Conservation (phyloP, 2,113 vertebrate species). For the Pipra filicauda region DNA sequence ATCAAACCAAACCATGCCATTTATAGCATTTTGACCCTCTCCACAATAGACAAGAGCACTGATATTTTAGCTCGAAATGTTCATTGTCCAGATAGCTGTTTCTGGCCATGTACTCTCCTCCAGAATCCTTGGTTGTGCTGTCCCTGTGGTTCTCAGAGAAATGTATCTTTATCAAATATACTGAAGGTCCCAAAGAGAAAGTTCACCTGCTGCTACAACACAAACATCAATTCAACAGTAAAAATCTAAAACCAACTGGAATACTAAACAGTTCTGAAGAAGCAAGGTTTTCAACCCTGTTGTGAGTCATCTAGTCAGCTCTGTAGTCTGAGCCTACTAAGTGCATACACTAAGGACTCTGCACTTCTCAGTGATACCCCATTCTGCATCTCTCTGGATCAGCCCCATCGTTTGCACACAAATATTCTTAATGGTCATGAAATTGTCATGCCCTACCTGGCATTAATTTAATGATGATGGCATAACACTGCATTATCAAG, state of each 20-base stretch:
- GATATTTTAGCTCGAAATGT: neutral
- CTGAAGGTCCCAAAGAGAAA: neutral
- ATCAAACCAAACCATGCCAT: neutral
- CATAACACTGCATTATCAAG: neutral
- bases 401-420: neutral
- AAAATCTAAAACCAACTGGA: neutral
- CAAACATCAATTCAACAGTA: neutral
- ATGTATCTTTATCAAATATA: neutral
- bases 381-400: neutral
- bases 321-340: neutral
- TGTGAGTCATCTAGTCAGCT: neutral
- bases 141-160: neutral
- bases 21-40: neutral
- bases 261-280: neutral
- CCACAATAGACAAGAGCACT: neutral
- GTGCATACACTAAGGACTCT: accelerated
- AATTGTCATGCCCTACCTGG: neutral
- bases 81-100: neutral
- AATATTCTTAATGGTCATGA: neutral
- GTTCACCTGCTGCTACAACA: neutral
- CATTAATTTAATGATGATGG: neutral
- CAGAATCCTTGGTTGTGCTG: neutral
- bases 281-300: neutral
- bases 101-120: neutral
- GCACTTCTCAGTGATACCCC: neutral